Evolutionary conservation across 2,888 invertebrate genomes (phyloP), one percentile per base, ranked within the genome.

Genomic region (Pyrrhosoma nymphula): DNA sequence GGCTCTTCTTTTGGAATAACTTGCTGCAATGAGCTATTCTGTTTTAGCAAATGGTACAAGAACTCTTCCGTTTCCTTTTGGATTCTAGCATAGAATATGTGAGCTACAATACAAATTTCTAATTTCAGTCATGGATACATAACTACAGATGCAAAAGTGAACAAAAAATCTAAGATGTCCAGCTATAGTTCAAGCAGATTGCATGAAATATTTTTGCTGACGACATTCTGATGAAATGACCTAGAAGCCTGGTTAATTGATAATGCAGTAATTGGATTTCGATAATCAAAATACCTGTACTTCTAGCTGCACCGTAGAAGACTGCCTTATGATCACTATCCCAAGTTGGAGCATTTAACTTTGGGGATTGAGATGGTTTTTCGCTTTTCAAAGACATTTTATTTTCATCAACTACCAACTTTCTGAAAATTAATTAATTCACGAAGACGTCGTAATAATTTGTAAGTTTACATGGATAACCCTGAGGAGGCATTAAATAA

Each of bases 41-140:
- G 60, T n/a, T 91, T 60, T 8, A 23, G 20, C 18, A 91, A 35
- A 39, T 91, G 91, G 18, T 91, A 35, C 56, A 91, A 26, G 39
- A 91, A 91, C 20, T 91, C 91, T 60, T 91, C 91, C 8, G 91
- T 91, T 35, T 91, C 91, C 39, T 91, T 91, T 35, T 91, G 60
- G 30, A 91, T 60, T 60, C 91, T 60, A 0, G 56, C 35, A 60
- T 60, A 91, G 23, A 91, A 91, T 60, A 60, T 23, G 18, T 39
- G 30, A 60, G 91, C 91, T 91, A 20, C 0, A 63, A 18, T 23
- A 91, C 63, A 30, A 2, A 35, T 16, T 35, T 35, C 14, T 16
- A 2, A 35, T 16, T 30, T 82, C 35, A 82, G 26, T 26, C 69
- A 69, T 26, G 26, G 35, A n/a, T 82, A 35, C 12, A 35, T 18